These are phyloP conservation scores for Eupithecia subfuscata DNA, from an alignment of 2,888 invertebrate species.

Conservation along the genomic window DNA sequence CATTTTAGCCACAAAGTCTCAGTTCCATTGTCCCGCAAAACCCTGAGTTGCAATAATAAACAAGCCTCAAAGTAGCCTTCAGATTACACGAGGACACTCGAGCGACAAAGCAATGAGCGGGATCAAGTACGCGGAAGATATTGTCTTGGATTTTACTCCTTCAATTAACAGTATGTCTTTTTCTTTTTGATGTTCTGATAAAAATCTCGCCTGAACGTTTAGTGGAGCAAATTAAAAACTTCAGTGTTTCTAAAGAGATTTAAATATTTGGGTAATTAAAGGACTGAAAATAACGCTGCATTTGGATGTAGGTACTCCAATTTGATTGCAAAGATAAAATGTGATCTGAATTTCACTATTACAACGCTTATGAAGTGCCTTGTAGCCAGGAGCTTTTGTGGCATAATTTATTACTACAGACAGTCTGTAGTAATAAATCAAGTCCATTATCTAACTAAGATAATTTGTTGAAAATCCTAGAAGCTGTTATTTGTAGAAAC, in stretches of 20 bases:
- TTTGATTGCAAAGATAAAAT: not conserved
- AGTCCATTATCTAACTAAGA: no score
- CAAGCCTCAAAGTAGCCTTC: not conserved
- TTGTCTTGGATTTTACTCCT: constrained; percentile 5
- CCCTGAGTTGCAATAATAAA: constrained; percentile 8
- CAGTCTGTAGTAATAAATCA: no score
- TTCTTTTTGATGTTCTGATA: not conserved
- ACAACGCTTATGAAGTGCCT: not conserved
- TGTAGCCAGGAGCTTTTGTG: not conserved
- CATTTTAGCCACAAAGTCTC: not conserved
- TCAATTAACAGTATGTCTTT: not conserved
- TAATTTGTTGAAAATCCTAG: no score
- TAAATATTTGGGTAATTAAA: not conserved
- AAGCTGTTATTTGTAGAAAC: not conserved
- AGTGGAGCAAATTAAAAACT: not conserved
- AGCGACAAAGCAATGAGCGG: constrained; percentile 23
- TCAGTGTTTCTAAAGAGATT: not conserved
- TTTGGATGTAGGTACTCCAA: not conserved
- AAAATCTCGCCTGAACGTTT: not conserved
- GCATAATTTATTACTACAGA: no score
- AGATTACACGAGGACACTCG: constrained; percentile 16
- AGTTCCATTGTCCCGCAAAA: constrained; percentile 2
- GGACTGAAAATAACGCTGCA: not conserved
- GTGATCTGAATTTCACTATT: not conserved
- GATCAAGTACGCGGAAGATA: constrained; percentile 13